A percentile compares a stretch with the other conserved stretches of the same genome.
Evolutionary conservation across 2,888 invertebrate species (phyloP).

Genomic region (Eupithecia abbreviata): DNA sequence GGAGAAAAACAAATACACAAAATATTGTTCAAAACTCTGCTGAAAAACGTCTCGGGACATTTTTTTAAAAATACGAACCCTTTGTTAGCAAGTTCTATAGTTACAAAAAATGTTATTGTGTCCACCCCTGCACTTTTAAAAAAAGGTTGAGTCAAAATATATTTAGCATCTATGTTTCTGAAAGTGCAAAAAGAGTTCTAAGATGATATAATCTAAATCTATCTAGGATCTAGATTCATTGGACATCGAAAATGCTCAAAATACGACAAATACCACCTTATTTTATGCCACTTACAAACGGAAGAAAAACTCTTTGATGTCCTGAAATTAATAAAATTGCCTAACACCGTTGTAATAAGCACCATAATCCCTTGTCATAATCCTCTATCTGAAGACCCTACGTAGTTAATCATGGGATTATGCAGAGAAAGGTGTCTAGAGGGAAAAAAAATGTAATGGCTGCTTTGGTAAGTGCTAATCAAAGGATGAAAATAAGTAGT

Average conservation of each 20-base stretch:
- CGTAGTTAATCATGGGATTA: conserved; percentile 31
- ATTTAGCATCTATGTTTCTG: no score
- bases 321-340: conserved; percentile 38
- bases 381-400: conserved; percentile 45
- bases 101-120: no score
- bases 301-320: conserved; percentile 36
- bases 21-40: no score
- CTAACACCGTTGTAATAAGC: conserved; percentile 41
- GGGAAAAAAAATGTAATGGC: conserved; percentile 17
- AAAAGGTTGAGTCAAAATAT: no score
- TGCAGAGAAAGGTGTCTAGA: conserved; percentile 13
- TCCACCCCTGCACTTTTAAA: no score
- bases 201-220: no score
- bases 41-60: no score
- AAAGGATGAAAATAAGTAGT: background rate
- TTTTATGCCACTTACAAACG: conserved; percentile 20
- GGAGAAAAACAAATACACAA: no score
- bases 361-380: conserved; percentile 38
- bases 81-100: no score
- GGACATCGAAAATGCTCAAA: background rate
- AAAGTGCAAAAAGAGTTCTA: no score
- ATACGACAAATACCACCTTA: background rate
- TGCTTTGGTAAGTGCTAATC: background rate
- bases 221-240: no score
- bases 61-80: no score